Evolutionary conservation across 2,888 invertebrate species (phyloP).

Genomic region (Gandaritis pyraliata): DNA sequence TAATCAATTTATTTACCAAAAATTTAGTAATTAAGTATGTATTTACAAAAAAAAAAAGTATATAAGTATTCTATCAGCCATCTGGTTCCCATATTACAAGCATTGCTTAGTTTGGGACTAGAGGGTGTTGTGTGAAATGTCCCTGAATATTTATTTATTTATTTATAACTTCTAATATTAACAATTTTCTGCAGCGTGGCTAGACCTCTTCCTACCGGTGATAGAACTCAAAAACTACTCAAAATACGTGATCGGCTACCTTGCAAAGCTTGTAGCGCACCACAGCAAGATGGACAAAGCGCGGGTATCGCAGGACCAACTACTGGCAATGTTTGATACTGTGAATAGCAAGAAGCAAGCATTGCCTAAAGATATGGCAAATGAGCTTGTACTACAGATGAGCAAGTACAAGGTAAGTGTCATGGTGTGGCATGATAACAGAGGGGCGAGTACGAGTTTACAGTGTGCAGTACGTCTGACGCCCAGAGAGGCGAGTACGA

Average conservation of each 20-base stretch:
- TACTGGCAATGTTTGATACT: slow-evolving; percentile 85
- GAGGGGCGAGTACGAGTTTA: no score
- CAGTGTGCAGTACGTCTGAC: no score
- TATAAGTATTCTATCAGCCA: no score
- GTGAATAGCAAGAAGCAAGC: slow-evolving; percentile 84
- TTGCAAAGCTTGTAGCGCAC: slow-evolving; percentile 79
- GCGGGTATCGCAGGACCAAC: slow-evolving; percentile 80
- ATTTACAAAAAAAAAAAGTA: no score
- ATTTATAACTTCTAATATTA: background rate
- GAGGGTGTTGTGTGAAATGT: no score
- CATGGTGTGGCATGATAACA: no score
- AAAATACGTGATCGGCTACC: slow-evolving; percentile 86
- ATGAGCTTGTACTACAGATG: slow-evolving; percentile 81
- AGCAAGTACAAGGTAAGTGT: slow-evolving; percentile 64
- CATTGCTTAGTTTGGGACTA: no score
- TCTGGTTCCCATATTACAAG: no score
- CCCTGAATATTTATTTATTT: no score
- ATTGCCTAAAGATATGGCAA: slow-evolving; percentile 80
- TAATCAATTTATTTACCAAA: no score
- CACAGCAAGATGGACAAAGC: slow-evolving; percentile 68
- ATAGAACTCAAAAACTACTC: slow-evolving; percentile 89
- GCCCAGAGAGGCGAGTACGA: no score
- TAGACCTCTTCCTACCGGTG: slow-evolving; percentile 89
- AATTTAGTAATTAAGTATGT: no score
- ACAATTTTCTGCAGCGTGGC: slow-evolving; percentile 83